These are phyloP conservation scores for Chaenocephalus aceratus DNA, from an alignment of 2,113 vertebrate species.

Conservation along the genomic window DNA sequence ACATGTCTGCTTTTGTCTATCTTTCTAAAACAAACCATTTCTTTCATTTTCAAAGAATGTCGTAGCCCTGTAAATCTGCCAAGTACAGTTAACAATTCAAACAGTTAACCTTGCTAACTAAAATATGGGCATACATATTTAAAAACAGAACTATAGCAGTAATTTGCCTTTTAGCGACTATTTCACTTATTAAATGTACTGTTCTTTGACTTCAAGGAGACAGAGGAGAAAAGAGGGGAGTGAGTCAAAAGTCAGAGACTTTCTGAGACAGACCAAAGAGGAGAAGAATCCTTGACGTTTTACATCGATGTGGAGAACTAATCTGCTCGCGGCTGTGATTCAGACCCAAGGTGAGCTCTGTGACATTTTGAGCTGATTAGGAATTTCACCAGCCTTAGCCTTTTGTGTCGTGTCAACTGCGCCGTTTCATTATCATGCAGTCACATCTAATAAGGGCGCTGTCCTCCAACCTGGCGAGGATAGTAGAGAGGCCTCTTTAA, in stretches of 20 bases:
- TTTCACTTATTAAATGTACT: neutral
- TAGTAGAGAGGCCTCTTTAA: slow-evolving; percentile 62
- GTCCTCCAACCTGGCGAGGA: slow-evolving; percentile 63
- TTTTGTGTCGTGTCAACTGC: slow-evolving; percentile 78
- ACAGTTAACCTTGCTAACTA: no score
- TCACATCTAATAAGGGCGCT: slow-evolving; percentile 77
- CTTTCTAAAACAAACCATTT: neutral
- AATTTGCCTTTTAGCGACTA: neutral
- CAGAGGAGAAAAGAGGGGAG: slow-evolving; percentile 10
- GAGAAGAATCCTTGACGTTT: slow-evolving; percentile 62
- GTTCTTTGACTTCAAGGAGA: slow-evolving; percentile 20
- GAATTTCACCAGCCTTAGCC: slow-evolving; percentile 77
- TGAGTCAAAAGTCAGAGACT: slow-evolving; percentile 43
- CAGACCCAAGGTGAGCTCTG: slow-evolving; percentile 75
- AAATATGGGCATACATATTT: neutral
- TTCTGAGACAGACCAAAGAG: slow-evolving; percentile 42
- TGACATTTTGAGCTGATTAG: slow-evolving; percentile 84
- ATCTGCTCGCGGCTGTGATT: slow-evolving; percentile 66
- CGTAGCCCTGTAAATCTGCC: neutral
- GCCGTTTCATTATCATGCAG: slow-evolving; percentile 82
- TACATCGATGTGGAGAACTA: slow-evolving; percentile 63
- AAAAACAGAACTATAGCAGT: neutral
- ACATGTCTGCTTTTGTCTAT: neutral
- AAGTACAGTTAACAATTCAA: neutral
- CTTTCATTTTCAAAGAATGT: neutral